Percentiles rank a stretch among this genome's conserved stretches.
phyloP scores from a whole-genome alignment of 2,888 invertebrate genomes.

The Choristoneura rosaceana region DNA sequence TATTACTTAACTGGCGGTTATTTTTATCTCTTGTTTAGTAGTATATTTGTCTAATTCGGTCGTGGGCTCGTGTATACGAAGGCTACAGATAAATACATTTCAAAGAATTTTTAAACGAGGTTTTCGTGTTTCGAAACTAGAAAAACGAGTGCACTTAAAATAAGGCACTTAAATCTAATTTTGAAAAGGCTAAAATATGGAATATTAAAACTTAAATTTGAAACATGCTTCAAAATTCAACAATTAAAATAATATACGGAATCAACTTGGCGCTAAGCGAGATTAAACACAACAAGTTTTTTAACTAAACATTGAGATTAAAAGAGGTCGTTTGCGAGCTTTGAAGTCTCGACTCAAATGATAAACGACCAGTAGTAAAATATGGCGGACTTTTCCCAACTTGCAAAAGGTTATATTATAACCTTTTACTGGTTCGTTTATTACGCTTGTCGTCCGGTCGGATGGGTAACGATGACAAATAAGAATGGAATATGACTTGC shows the following conservation, averaged over 20 bases:
- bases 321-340: constrained; percentile 69
- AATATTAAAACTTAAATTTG: too few relatives aligned
- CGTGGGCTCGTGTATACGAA: too few relatives aligned
- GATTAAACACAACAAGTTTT: not conserved
- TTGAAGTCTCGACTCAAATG: constrained; percentile 69
- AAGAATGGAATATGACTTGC: constrained; percentile 46
- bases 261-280: not conserved
- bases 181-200: too few relatives aligned
- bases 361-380: constrained; percentile 73
- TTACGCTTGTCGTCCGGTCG: constrained; percentile 69
- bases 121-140: too few relatives aligned
- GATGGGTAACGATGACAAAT: constrained; percentile 72
- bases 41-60: too few relatives aligned
- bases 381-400: constrained; percentile 68
- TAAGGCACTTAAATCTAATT: too few relatives aligned
- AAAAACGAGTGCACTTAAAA: too few relatives aligned
- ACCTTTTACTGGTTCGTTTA: constrained; percentile 66
- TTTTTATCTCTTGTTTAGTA: too few relatives aligned
- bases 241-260: not conserved
- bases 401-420: constrained; percentile 19
- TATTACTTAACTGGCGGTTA: too few relatives aligned
- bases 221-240: too few relatives aligned
- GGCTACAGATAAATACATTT: too few relatives aligned
- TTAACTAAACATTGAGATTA: constrained; percentile 75
- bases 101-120: too few relatives aligned